These are phyloP conservation scores for Gnatocerus cornutus DNA, from an alignment of 2,888 invertebrate species.

Conservation along the genomic window DNA sequence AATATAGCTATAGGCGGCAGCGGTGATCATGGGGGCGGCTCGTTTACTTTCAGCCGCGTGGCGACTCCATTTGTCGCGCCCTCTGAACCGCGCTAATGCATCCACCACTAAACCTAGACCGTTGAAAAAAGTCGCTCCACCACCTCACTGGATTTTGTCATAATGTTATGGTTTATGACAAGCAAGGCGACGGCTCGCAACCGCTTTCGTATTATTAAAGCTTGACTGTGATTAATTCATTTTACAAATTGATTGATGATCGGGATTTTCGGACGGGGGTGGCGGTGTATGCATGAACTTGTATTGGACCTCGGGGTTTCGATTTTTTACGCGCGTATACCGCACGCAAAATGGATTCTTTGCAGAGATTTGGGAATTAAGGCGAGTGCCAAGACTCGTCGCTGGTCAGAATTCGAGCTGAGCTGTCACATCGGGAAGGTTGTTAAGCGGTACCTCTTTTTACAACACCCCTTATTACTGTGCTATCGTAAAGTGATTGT, in stretches of 20 bases:
- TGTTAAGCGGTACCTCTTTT: no score
- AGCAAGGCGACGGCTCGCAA: constrained; percentile 36
- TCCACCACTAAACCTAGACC: constrained; percentile 53
- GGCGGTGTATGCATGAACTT: background rate
- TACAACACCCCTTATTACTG: no score
- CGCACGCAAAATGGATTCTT: no score
- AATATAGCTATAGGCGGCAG: constrained; percentile 65
- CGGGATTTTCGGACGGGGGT: constrained; percentile 23
- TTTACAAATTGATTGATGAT: constrained; percentile 58
- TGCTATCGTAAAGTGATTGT: no score
- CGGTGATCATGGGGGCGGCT: constrained; percentile 61
- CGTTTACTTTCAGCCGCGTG: constrained; percentile 66
- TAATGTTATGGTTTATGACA: constrained; percentile 50
- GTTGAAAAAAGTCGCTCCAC: constrained; percentile 38
- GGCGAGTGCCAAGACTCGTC: no score
- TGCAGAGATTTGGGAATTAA: no score
- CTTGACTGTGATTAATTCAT: constrained; percentile 57
- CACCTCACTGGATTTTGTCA: constrained; percentile 46
- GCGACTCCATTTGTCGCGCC: constrained; percentile 67
- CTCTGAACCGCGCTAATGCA: constrained; percentile 58
- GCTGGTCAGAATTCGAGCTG: no score
- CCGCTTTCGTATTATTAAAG: constrained; percentile 53
- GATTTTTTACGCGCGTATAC: no score
- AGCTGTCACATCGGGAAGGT: no score
- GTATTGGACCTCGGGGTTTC: background rate